Evolutionary conservation across 2,888 invertebrate genomes (phyloP), one percentile per base, ranked within the genome.

Genomic region (Caenorhabditis becei): DNA sequence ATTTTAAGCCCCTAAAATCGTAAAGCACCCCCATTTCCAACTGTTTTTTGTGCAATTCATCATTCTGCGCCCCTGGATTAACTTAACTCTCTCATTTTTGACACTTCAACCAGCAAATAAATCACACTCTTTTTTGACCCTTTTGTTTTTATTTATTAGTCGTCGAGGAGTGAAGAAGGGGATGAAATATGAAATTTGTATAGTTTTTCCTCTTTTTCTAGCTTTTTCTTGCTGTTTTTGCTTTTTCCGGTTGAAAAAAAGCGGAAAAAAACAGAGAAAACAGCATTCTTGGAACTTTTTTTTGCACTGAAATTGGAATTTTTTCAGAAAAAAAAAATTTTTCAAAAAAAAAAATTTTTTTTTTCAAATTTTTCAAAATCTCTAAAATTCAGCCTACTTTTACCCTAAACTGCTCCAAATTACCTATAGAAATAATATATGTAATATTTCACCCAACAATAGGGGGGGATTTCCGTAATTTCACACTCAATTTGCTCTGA

Each of bases 401-500:
- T 10, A 4, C 32, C 5, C 4, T 4, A 32, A 32, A 32, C 10
- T 7, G 5, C 32, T 32, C 32, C 4, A 32, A 7, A 7, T 7
- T 41, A 41, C 41, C 41, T 7, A 11, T 14, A 5, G 14, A 14
- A 32, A 32, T 32, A 32, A 41, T 47, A 18, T 47, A 18, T 47
- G 47, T 47, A 47, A 47, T 47, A 47, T 47, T 47, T 47, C 47
- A 32, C 35, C n/a, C n/a, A n/a, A 32, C 8, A 23, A 47, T 62
- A 24, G 4, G 1, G 20, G 61, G 18, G 49, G 63, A 32, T 63
- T 66, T 41, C 66, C 41, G 54, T 53, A 54, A 66, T 61, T 70
- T 70, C 70, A 70, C 70, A 70, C 70, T 61, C 70, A 70, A 70
- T 70, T 70, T 70, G 56, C 56, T n/a, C 24, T 26, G 41, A 41